Percentiles rank a stretch among this genome's conserved stretches.
phyloP scores from a whole-genome alignment of 1,140 invertebrate genomes.

The Mercenaria mercenaria region DNA sequence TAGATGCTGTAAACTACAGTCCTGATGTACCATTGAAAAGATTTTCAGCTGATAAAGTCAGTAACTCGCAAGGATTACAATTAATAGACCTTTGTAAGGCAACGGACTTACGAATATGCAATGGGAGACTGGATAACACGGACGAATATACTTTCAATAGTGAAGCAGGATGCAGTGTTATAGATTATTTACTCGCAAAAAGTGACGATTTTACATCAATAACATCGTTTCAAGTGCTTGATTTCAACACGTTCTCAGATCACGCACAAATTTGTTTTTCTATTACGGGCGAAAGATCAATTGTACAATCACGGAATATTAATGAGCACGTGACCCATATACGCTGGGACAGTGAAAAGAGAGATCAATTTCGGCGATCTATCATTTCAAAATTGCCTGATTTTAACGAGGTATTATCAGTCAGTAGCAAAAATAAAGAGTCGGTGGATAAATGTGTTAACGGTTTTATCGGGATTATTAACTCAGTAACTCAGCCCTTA shows the following conservation, averaged over 20 bases:
- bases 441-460: neutral
- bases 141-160: neutral
- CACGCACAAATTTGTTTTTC: neutral
- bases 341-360: too few relatives aligned
- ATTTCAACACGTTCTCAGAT: neutral
- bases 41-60: neutral
- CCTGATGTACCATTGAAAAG: neutral
- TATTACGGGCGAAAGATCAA: too few relatives aligned
- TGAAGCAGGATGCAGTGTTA: neutral
- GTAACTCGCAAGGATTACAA: neutral
- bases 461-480: neutral
- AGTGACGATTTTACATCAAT: neutral
- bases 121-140: neutral
- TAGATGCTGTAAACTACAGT: neutral
- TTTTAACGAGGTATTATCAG: too few relatives aligned
- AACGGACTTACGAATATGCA: neutral
- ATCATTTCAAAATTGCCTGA: too few relatives aligned
- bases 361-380: too few relatives aligned
- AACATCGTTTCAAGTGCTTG: neutral
- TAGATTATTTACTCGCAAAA: neutral
- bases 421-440: neutral
- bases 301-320: neutral
- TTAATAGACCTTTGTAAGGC: neutral
- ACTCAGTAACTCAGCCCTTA: neutral
- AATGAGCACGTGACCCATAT: neutral